These are phyloP conservation scores for Xyliphius kryptos DNA, from an alignment of 2,113 vertebrate species.

Conservation along the genomic window DNA sequence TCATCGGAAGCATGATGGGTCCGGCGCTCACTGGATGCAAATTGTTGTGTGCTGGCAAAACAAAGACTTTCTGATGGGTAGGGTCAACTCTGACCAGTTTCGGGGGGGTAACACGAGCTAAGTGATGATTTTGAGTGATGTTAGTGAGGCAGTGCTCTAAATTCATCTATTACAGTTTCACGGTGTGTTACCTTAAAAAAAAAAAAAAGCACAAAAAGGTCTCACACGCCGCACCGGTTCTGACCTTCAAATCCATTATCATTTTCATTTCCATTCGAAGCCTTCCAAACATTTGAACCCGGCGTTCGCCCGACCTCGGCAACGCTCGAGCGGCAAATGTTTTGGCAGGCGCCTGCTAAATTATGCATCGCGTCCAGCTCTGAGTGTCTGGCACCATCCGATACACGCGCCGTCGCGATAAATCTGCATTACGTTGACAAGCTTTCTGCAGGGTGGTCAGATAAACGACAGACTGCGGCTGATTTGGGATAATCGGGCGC, in stretches of 20 bases:
- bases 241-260: not conserved
- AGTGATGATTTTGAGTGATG: no score
- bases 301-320: constrained; percentile 3
- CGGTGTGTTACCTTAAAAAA: no score
- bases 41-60: no score
- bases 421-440: constrained; percentile 35
- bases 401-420: constrained; percentile 22
- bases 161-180: no score
- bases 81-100: no score
- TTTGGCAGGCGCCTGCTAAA: constrained; percentile 22
- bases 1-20: no score
- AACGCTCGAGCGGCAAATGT: not conserved
- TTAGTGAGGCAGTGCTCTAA: no score
- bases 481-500: constrained; percentile 5
- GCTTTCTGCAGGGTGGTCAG: constrained; percentile 23
- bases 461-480: constrained; percentile 5
- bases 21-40: no score
- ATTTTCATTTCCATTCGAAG: not conserved
- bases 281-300: constrained; percentile 10
- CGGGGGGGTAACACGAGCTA: no score
- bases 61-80: no score
- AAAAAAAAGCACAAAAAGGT: no score
- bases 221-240: no score
- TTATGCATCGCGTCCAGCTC: constrained; percentile 27
- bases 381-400: constrained; percentile 24